Percentiles rank a stretch among this genome's conserved stretches.
phyloP scores from a whole-genome alignment of 2,888 invertebrate genomes.

The Conchocele bisecta region DNA sequence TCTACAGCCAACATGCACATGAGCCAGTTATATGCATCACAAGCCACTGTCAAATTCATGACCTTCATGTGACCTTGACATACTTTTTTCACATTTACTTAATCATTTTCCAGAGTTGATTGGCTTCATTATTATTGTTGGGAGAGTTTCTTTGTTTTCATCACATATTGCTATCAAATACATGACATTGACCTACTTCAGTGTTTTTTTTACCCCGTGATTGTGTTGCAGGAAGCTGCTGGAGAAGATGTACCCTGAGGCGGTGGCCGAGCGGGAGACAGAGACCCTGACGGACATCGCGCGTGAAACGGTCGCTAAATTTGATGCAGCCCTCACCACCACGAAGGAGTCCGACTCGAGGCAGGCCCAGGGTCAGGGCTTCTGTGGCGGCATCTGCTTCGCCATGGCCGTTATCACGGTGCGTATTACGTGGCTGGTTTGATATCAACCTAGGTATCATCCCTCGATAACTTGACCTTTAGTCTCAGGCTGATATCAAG shows the following conservation, averaged over 20 bases:
- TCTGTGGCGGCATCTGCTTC: slow-evolving; percentile 66
- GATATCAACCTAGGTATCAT: too few species aligned
- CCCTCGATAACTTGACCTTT: too few species aligned
- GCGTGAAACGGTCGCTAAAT: slow-evolving; percentile 40
- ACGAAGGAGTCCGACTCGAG: slow-evolving; percentile 16
- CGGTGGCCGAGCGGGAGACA: slow-evolving; percentile 51
- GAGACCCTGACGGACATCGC: slow-evolving; percentile 42
- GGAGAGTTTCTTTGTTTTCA: too few species aligned
- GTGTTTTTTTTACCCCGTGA: too few species aligned
- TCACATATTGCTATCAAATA: neutral
- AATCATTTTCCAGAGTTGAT: too few species aligned
- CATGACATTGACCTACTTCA: neutral
- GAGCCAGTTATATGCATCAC: too few species aligned
- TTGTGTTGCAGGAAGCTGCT: slow-evolving; percentile 64
- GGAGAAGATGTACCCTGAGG: slow-evolving; percentile 53
- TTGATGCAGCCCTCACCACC: slow-evolving; percentile 39
- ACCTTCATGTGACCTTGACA: too few species aligned
- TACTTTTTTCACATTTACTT: too few species aligned
- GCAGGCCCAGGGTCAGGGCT: slow-evolving; percentile 44
- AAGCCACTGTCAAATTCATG: too few species aligned
- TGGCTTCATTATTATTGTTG: too few species aligned
- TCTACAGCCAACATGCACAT: too few species aligned
- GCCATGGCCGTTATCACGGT: slow-evolving; percentile 60
- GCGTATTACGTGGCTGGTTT: slow-evolving; percentile 19
- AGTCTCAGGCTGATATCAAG: too few species aligned